phyloP scores from a whole-genome alignment of 2,888 invertebrate species.

The Ochropleura plecta region DNA sequence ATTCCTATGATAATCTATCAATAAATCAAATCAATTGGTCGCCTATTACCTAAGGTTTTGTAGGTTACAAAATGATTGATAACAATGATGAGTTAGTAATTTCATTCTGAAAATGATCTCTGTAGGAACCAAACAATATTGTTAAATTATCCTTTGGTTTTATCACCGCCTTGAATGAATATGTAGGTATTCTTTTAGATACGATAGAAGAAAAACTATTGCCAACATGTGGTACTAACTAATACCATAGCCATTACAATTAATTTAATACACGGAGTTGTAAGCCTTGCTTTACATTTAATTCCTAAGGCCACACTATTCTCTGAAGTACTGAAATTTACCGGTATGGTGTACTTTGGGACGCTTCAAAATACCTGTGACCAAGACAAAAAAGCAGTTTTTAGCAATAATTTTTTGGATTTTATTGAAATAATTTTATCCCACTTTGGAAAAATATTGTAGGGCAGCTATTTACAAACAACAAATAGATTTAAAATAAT shows the following conservation, averaged over 20 bases:
- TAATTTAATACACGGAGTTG: neutral
- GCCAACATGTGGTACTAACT: neutral
- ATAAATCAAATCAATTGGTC: slow-evolving; percentile 19
- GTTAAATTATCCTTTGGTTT: neutral
- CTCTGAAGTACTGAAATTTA: neutral
- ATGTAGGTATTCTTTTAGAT: neutral
- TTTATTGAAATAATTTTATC: no score
- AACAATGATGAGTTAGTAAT: slow-evolving; percentile 9
- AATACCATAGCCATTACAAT: neutral
- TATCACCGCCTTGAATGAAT: neutral
- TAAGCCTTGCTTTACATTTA: neutral
- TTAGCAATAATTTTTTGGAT: no score
- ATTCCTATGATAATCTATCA: slow-evolving; percentile 1
- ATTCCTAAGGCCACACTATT: no score
- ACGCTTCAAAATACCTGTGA: neutral
- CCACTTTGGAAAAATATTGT: neutral
- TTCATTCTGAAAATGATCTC: neutral
- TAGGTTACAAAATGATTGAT: neutral
- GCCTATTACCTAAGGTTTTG: neutral
- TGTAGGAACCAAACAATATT: neutral
- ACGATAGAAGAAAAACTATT: neutral
- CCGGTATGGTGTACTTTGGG: neutral
- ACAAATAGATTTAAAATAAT: no score
- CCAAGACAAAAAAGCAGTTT: neutral
- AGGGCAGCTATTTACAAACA: no score